phyloP scores from a whole-genome alignment of 2,888 invertebrate genomes.

The Caenorhabditis becei region DNA sequence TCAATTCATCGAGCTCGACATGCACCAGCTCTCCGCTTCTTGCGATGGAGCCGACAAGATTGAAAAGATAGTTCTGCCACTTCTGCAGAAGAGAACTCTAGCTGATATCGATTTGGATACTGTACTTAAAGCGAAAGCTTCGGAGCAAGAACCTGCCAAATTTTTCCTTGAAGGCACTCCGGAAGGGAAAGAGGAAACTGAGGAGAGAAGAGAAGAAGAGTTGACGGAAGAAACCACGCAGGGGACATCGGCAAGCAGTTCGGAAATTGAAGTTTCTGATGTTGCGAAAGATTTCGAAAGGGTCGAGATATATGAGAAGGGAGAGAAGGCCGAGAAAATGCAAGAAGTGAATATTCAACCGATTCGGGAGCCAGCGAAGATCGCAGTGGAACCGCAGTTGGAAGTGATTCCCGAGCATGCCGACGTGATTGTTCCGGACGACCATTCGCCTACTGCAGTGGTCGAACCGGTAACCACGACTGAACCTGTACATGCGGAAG shows the following conservation, averaged over 20 bases:
- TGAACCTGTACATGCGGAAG: too few species aligned
- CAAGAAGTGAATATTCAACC: neutral
- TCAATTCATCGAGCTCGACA: constrained; percentile 64
- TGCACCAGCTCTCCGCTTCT: constrained; percentile 61
- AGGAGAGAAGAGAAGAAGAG: neutral
- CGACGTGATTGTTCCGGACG: constrained; percentile 5
- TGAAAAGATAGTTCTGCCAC: constrained; percentile 64
- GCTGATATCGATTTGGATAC: constrained; percentile 67
- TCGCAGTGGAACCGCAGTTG: constrained; percentile 10
- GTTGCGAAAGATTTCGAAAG: neutral
- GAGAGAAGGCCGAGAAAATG: neutral
- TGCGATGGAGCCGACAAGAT: constrained; percentile 67
- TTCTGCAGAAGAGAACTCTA: constrained; percentile 62
- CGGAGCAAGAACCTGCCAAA: constrained; percentile 15
- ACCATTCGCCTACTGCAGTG: neutral
- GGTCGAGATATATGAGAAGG: neutral
- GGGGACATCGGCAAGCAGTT: neutral
- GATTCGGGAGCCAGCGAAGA: neutral
- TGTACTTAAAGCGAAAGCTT: constrained; percentile 28
- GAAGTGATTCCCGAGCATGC: constrained; percentile 21
- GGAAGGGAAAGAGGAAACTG: constrained; percentile 9
- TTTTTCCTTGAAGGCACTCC: constrained; percentile 36
- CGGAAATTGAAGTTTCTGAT: neutral
- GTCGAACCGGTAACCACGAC: neutral
- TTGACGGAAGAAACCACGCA: neutral